Conservation (phyloP, 2,888 invertebrate genomes). For the Heteromurus nitidus region DNA sequence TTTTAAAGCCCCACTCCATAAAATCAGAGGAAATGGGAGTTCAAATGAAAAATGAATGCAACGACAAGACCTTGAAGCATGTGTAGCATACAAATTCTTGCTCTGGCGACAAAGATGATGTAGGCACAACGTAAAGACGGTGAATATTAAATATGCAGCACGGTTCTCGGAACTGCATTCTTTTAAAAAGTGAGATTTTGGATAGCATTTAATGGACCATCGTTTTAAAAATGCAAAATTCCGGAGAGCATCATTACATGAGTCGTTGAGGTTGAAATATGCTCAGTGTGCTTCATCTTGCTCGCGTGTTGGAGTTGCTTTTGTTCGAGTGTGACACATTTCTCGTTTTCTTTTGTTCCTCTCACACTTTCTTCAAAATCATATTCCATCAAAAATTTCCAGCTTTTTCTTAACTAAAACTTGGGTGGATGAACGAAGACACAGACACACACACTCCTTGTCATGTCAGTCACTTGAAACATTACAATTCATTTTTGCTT, state of each 20-base stretch:
- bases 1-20: no score
- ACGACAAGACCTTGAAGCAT: conserved; percentile 18
- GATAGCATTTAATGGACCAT: conserved; percentile 25
- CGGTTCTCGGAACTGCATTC: background rate
- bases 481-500: conserved; percentile 37
- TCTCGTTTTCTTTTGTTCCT: background rate
- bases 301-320: background rate
- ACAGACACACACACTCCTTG: conserved; percentile 17
- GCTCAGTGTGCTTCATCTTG: conserved; percentile 1
- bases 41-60: background rate
- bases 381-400: conserved; percentile 3
- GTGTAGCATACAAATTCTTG: conserved; percentile 1
- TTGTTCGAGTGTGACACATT: conserved; percentile 14
- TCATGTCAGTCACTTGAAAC: conserved; percentile 40
- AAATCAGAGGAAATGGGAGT: background rate
- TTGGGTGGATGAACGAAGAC: no score
- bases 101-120: conserved; percentile 1
- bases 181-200: conserved; percentile 7
- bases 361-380: background rate
- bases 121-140: background rate
- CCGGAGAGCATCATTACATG: background rate
- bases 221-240: background rate
- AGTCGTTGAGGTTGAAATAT: background rate
- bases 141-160: background rate
- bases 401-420: no score